Evolutionary conservation across 2,797 vertebrate genomes (phyloP).

Genomic region (Pantherophis alleghaniensis): DNA sequence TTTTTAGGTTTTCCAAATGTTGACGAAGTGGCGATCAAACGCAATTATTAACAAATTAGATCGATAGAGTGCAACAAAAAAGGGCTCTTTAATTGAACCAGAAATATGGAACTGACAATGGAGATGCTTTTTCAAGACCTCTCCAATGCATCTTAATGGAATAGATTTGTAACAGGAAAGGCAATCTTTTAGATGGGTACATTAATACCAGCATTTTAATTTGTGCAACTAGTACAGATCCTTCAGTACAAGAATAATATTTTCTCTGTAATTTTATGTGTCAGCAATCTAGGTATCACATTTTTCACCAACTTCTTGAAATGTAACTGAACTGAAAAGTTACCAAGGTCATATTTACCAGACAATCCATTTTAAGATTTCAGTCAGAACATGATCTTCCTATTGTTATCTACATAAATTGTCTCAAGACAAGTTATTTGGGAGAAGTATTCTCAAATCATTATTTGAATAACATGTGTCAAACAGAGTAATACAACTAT

Average conservation of each 20-base stretch:
- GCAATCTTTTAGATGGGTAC: not conserved
- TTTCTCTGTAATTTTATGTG: not conserved
- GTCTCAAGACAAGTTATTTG: not conserved
- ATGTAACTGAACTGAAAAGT: not conserved
- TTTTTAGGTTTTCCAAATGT: not conserved
- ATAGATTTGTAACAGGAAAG: not conserved
- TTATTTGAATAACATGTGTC: not conserved
- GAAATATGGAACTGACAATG: not conserved
- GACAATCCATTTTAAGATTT: not conserved
- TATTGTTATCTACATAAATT: not conserved
- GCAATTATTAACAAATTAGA: not conserved
- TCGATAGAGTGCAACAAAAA: not conserved
- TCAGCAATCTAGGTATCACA: not conserved
- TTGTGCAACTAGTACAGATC: not conserved
- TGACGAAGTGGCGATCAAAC: not conserved
- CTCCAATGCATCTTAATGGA: not conserved
- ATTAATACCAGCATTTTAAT: not conserved
- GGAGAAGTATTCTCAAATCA: not conserved
- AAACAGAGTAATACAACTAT: not conserved
- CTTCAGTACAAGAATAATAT: not conserved
- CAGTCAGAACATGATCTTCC: not conserved
- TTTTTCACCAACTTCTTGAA: not conserved
- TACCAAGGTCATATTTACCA: not conserved
- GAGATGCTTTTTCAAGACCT: not conserved
- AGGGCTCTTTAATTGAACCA: not conserved